A percentile compares a stretch with the other conserved stretches of the same genome.
phyloP scores from a whole-genome alignment of 1,140 invertebrate species.

The Drosophila seguyi region DNA sequence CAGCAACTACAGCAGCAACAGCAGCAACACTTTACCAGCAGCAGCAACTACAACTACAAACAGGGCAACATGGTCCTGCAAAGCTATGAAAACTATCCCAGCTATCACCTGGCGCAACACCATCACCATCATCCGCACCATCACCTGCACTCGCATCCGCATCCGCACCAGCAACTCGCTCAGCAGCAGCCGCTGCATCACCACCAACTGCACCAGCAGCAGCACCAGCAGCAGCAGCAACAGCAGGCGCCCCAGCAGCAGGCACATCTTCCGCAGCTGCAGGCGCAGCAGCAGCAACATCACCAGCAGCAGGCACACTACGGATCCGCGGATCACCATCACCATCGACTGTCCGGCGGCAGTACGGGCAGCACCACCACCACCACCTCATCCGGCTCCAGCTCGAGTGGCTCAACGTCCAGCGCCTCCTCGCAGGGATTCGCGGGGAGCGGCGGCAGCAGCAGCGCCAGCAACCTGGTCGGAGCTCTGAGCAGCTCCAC shows the following conservation, averaged over 20 bases:
- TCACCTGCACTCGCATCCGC: slow-evolving; percentile 26
- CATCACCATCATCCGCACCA: slow-evolving; percentile 56
- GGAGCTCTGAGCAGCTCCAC: slow-evolving; percentile 71
- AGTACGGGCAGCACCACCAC: slow-evolving; percentile 76
- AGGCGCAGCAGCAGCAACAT: slow-evolving; percentile 51
- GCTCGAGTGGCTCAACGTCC: slow-evolving; percentile 64
- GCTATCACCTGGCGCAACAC: slow-evolving; percentile 70
- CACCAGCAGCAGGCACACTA: slow-evolving; percentile 46
- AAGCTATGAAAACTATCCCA: slow-evolving; percentile 77
- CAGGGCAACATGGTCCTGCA: slow-evolving; percentile 72
- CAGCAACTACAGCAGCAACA: slow-evolving; percentile 32
- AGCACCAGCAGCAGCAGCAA: slow-evolving; percentile 37
- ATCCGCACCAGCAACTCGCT: slow-evolving; percentile 43
- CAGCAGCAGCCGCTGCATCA: slow-evolving; percentile 51
- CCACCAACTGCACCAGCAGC: slow-evolving; percentile 38
- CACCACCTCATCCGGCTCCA: slow-evolving; percentile 74
- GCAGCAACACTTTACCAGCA: slow-evolving; percentile 31
- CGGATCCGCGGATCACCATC: slow-evolving; percentile 49
- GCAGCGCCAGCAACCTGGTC: slow-evolving; percentile 39
- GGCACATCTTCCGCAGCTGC: slow-evolving; percentile 40
- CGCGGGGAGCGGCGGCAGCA: slow-evolving; percentile 16
- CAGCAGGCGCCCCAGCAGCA: slow-evolving; percentile 44
- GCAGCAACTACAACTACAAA: slow-evolving; percentile 50
- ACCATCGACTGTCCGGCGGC: slow-evolving; percentile 73
- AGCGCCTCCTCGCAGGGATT: slow-evolving; percentile 65